Percentiles rank a stretch among this genome's conserved stretches.
Evolutionary conservation across 30 jellyfish, hydroid and myxozoan genomes (phyloP).

Genomic region (Pseudorhiza aurosa): DNA sequence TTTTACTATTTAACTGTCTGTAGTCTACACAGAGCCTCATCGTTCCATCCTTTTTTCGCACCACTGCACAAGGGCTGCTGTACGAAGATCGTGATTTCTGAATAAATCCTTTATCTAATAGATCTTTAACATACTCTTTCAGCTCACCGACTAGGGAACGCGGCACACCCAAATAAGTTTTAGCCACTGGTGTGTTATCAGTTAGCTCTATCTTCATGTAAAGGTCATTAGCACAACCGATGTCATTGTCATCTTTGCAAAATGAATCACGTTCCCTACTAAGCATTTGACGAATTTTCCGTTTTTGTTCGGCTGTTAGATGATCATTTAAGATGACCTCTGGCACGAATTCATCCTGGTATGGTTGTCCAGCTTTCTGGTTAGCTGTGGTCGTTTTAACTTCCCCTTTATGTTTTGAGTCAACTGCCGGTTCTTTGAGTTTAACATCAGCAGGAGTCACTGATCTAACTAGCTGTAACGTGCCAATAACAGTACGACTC

Average conservation of each 20-base stretch:
- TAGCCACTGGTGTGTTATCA: slow-evolving; percentile 32
- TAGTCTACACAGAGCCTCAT: slow-evolving; percentile 45
- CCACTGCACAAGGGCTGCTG: slow-evolving; percentile 30
- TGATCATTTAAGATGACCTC: neutral
- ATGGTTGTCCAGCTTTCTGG: too few species aligned
- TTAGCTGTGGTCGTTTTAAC: too few species aligned
- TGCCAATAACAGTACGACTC: neutral
- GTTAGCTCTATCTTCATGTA: neutral
- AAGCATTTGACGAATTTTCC: neutral
- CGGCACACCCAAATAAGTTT: slow-evolving; percentile 23
- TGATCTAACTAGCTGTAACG: slow-evolving; percentile 27
- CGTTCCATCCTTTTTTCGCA: slow-evolving; percentile 35
- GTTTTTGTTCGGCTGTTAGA: neutral
- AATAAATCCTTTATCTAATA: slow-evolving; percentile 9
- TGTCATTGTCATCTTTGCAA: neutral
- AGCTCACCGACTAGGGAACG: slow-evolving; percentile 26
- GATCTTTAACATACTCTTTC: slow-evolving; percentile 17
- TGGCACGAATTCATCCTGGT: neutral
- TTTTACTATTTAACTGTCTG: slow-evolving; percentile 18
- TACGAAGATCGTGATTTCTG: slow-evolving; percentile 13
- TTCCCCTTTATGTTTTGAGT: too few species aligned
- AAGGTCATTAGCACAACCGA: slow-evolving; percentile 23
- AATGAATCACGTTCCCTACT: slow-evolving; percentile 3
- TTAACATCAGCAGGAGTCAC: slow-evolving; percentile 15
- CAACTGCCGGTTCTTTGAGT: slow-evolving; percentile 1